A percentile compares a stretch with the other conserved stretches of the same genome.
Conservation (phyloP, 2,797 vertebrate genomes). For the Mus caroli region DNA sequence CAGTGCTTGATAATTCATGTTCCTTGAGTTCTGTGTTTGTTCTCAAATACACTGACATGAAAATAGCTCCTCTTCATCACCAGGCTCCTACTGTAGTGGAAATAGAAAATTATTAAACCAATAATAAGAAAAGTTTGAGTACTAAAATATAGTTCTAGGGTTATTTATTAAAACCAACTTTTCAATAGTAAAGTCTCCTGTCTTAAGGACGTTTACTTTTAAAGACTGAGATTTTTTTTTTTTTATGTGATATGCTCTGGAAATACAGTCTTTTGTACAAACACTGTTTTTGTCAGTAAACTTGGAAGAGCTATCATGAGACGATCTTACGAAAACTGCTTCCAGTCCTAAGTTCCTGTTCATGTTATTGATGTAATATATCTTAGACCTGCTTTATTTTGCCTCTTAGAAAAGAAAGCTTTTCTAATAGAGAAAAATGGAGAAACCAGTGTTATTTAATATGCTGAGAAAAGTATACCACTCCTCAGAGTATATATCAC, state of each 20-base stretch:
- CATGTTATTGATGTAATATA: background rate
- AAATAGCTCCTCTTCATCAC: background rate
- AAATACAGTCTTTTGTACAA: background rate
- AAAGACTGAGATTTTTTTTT: background rate
- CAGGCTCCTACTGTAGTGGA: background rate
- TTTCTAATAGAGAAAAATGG: background rate
- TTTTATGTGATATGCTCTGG: background rate
- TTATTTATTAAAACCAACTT: background rate
- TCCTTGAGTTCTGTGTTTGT: background rate
- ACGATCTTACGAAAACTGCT: background rate
- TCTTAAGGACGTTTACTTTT: background rate
- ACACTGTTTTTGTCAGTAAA: background rate
- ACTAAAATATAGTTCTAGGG: background rate
- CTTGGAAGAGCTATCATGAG: background rate
- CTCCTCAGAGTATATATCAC: background rate
- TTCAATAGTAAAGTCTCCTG: background rate
- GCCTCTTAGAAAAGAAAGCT: background rate
- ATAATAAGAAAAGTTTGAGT: background rate
- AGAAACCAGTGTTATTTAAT: background rate
- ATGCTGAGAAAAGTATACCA: background rate
- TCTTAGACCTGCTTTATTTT: constrained; percentile 8
- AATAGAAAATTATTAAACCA: background rate
- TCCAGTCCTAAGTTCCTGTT: background rate
- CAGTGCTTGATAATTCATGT: background rate
- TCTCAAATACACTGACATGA: background rate